phyloP scores from a whole-genome alignment of 1,140 invertebrate genomes.

The Rhopalosiphum padi region DNA sequence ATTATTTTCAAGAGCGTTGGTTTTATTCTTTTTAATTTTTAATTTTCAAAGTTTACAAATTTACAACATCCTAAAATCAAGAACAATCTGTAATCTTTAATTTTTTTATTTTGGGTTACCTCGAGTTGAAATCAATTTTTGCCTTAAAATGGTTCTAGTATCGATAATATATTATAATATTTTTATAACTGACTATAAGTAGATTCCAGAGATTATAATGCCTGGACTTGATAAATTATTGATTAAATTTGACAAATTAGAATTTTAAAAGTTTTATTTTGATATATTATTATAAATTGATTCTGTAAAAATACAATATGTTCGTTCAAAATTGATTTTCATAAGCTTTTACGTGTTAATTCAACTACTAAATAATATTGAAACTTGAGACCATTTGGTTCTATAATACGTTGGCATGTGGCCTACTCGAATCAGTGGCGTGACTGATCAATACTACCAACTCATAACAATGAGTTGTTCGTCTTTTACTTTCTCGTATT shows the following conservation, averaged over 20 bases:
- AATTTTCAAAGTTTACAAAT: background rate
- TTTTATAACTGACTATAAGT: too few relatives aligned
- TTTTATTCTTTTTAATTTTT: background rate
- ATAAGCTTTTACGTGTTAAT: background rate
- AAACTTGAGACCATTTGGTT: background rate
- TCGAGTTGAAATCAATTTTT: too few relatives aligned
- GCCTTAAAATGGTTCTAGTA: too few relatives aligned
- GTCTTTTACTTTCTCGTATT: background rate
- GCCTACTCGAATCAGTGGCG: background rate
- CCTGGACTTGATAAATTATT: too few relatives aligned
- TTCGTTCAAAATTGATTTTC: background rate
- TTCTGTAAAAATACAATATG: background rate
- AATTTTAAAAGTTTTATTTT: too few relatives aligned
- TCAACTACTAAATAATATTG: background rate
- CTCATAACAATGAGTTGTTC: background rate
- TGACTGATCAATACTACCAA: constrained; percentile 8
- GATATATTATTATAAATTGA: background rate
- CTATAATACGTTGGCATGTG: background rate
- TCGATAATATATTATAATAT: too few relatives aligned
- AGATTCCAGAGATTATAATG: too few relatives aligned
- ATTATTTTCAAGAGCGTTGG: background rate
- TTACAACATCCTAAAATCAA: background rate
- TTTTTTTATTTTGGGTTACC: background rate
- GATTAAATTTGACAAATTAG: too few relatives aligned
- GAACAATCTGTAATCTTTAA: background rate